A percentile compares a stretch with the other conserved stretches of the same genome.
phyloP scores from a whole-genome alignment of 2,797 vertebrate genomes.

The Peromyscus attwateri region DNA sequence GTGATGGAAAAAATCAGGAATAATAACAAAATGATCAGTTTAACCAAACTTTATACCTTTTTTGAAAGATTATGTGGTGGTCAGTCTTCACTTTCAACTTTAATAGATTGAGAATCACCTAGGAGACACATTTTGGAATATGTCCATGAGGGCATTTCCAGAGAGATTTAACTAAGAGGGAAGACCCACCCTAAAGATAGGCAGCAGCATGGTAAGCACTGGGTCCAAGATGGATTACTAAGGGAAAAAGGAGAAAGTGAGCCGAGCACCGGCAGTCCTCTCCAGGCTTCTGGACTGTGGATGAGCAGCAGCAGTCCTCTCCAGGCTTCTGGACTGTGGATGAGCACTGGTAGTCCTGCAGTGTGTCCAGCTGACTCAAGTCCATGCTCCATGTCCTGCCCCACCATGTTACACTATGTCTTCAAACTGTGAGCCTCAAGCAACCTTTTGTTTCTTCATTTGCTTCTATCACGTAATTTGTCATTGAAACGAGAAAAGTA shows the following conservation, averaged over 20 bases:
- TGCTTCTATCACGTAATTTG: not conserved
- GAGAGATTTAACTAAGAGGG: not conserved
- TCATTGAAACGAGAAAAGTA: not conserved
- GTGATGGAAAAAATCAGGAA: not conserved
- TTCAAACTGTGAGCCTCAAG: not conserved
- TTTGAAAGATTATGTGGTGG: not conserved
- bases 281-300: not conserved
- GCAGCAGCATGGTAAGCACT: too few relatives aligned
- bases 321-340: not conserved
- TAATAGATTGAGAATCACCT: not conserved
- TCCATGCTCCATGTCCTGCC: accelerated
- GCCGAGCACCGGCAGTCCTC: too few relatives aligned
- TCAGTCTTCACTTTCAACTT: not conserved
- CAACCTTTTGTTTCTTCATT: not conserved
- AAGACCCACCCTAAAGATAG: not conserved
- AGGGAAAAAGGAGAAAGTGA: not conserved
- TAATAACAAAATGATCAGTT: not conserved
- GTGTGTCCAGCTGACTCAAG: too few relatives aligned
- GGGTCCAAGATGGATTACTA: too few relatives aligned
- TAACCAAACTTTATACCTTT: not conserved
- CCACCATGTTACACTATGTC: not conserved
- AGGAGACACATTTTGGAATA: not conserved
- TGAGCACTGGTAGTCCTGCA: too few relatives aligned
- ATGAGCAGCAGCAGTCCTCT: too few relatives aligned
- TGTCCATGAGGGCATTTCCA: not conserved